phyloP scores from a whole-genome alignment of 1,140 invertebrate genomes.

The Pararge aegeria region DNA sequence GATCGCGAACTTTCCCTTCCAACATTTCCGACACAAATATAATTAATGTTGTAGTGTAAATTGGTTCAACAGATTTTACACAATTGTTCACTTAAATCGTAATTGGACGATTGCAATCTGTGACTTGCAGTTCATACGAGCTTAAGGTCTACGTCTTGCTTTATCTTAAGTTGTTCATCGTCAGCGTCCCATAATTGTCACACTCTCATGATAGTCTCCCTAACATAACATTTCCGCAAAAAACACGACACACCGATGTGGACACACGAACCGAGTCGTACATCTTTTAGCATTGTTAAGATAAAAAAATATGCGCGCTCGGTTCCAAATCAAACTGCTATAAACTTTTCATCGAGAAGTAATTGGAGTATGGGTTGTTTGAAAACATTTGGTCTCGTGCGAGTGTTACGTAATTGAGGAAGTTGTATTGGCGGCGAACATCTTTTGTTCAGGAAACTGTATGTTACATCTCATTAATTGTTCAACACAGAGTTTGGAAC shows the following conservation, averaged over 20 bases:
- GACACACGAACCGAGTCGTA: too few species aligned
- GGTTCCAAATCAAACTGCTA: constrained; percentile 24
- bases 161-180: too few species aligned
- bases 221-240: too few species aligned
- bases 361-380: constrained; percentile 36
- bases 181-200: too few species aligned
- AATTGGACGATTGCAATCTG: not conserved
- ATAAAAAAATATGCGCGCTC: not conserved
- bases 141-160: not conserved
- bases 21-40: constrained; percentile 26
- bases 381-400: constrained; percentile 31
- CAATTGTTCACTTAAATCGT: constrained; percentile 3
- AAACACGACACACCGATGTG: too few species aligned
- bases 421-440: constrained; percentile 24
- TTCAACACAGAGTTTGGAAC: constrained; percentile 16
- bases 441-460: constrained; percentile 27
- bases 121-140: not conserved
- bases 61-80: constrained; percentile 10
- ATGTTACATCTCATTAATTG: constrained; percentile 29
- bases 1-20: constrained; percentile 31
- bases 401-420: constrained; percentile 30
- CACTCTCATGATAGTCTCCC: too few species aligned
- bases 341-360: constrained; percentile 22
- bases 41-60: constrained; percentile 23
- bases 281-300: not conserved